Conservation (phyloP, 2,888 invertebrate species). For the Dexiosoma caninum region DNA sequence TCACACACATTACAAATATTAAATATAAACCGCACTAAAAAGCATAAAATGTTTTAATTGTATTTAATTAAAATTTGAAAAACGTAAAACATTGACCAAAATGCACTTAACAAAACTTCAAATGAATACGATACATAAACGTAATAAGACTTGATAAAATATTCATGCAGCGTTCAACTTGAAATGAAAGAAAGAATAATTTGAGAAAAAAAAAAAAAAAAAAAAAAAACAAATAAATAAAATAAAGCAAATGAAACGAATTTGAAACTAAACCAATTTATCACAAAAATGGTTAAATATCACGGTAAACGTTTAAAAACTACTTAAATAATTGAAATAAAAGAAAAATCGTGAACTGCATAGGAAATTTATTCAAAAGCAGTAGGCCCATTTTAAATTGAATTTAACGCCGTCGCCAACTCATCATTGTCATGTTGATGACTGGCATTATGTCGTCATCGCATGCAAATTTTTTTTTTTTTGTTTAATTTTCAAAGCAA, state of each 20-base stretch:
- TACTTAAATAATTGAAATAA: slow-evolving; percentile 46
- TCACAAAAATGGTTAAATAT: slow-evolving; percentile 46
- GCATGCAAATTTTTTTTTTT: neutral
- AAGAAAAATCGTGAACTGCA: slow-evolving; percentile 48
- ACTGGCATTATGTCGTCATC: neutral
- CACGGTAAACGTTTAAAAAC: slow-evolving; percentile 53
- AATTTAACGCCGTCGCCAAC: slow-evolving; percentile 37
- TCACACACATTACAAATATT: slow-evolving; percentile 41
- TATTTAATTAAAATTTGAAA: slow-evolving; percentile 57
- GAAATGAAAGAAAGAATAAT: slow-evolving; percentile 5
- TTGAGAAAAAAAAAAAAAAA: neutral
- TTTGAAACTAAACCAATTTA: slow-evolving; percentile 55
- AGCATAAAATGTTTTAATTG: slow-evolving; percentile 54
- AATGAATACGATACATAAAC: neutral
- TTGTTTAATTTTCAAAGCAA: neutral
- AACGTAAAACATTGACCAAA: slow-evolving; percentile 61
- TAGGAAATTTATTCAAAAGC: slow-evolving; percentile 26
- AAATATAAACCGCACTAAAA: slow-evolving; percentile 27
- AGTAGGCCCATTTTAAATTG: slow-evolving; percentile 16
- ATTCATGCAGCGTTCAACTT: slow-evolving; percentile 46
- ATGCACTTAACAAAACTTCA: slow-evolving; percentile 44
- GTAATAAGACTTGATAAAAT: slow-evolving; percentile 33
- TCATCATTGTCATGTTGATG: neutral
- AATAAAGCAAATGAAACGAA: slow-evolving; percentile 3
- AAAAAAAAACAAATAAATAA: neutral